Percentiles rank a stretch among this genome's conserved stretches.
phyloP scores from a whole-genome alignment of 2,888 invertebrate species.

The Sinotaia quadrata region DNA sequence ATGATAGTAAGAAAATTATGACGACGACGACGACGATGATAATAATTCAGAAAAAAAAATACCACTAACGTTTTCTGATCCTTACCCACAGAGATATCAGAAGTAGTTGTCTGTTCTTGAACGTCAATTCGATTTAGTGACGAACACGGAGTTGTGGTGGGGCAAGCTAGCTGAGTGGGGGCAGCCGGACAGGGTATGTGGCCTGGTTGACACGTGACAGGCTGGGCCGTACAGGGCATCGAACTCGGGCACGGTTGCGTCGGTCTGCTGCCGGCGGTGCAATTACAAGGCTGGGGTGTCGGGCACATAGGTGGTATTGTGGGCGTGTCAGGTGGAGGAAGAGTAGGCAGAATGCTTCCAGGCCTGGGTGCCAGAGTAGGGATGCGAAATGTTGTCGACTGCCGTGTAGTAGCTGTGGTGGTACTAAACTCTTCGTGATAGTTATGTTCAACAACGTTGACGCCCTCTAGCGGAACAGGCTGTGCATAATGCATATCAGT shows the following conservation, averaged over 20 bases:
- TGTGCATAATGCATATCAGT: too few species aligned
- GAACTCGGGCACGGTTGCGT: too few species aligned
- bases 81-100: neutral
- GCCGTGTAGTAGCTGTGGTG: constrained; percentile 6
- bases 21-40: too few species aligned
- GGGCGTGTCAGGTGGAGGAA: neutral
- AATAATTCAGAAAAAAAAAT: too few species aligned
- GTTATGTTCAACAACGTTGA: constrained; percentile 21
- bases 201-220: too few species aligned
- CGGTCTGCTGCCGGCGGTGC: too few species aligned
- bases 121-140: neutral
- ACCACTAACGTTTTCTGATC: too few species aligned
- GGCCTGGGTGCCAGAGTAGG: constrained; percentile 13
- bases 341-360: neutral
- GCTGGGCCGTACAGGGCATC: too few species aligned
- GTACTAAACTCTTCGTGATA: constrained; percentile 16
- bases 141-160: neutral
- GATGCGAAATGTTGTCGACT: neutral
- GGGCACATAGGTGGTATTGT: neutral
- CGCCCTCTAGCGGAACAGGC: constrained; percentile 7
- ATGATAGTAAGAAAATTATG: too few species aligned
- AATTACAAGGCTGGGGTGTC: too few species aligned
- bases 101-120: neutral
- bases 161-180: neutral
- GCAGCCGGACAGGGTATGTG: neutral